These are phyloP conservation scores for Drosophila gaucha DNA, from an alignment of 2,888 invertebrate species.

Conservation along the genomic window DNA sequence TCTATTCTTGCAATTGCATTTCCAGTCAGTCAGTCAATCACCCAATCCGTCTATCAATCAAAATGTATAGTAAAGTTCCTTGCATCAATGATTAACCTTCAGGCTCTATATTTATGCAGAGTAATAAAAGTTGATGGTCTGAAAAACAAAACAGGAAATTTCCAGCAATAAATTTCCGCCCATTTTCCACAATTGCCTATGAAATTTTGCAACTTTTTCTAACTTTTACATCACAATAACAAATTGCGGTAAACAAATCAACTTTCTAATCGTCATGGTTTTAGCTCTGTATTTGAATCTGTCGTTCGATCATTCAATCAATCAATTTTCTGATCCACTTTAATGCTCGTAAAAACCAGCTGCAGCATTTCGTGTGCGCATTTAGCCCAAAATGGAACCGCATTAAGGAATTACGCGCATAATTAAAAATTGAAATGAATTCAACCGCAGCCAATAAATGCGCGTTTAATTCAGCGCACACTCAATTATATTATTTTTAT, in stretches of 20 bases:
- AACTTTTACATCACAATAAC: no score
- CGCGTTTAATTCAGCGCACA: slow-evolving; percentile 22
- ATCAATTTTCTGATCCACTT: slow-evolving; percentile 1
- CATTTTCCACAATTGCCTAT: no score
- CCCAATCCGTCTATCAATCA: neutral
- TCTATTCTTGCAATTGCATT: no score
- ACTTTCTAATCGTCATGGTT: no score
- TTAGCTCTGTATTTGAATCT: neutral
- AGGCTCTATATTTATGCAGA: no score
- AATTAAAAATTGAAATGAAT: slow-evolving; percentile 62
- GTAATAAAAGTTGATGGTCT: no score
- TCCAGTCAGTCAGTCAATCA: neutral
- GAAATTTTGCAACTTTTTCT: no score
- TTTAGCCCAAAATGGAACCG: slow-evolving; percentile 11
- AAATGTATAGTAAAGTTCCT: no score
- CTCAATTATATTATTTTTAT: slow-evolving; percentile 30
- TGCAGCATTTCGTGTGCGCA: neutral
- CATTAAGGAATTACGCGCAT: slow-evolving; percentile 49
- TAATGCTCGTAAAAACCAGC: slow-evolving; percentile 10
- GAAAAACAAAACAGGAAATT: no score
- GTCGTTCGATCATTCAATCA: neutral
- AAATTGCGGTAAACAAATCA: no score
- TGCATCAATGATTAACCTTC: no score
- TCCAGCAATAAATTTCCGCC: no score
- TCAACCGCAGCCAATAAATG: slow-evolving; percentile 55